These are phyloP conservation scores for Octodon degus DNA, from an alignment of 2,113 vertebrate species.

Conservation along the genomic window DNA sequence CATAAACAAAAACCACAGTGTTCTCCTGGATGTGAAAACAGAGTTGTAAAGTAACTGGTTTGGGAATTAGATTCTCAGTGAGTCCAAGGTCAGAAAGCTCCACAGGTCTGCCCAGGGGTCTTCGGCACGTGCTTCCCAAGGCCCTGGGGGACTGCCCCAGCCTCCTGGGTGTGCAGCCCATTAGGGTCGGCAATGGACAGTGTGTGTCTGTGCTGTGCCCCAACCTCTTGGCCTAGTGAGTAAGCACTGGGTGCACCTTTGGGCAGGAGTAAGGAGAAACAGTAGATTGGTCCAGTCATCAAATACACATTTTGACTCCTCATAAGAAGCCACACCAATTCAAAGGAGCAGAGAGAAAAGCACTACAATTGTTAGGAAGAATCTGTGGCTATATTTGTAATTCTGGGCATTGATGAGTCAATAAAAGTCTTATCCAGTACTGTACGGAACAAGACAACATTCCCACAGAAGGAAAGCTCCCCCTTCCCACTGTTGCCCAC, in stretches of 20 bases:
- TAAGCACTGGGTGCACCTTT: not conserved
- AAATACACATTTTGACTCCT: not conserved
- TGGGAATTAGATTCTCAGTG: not conserved
- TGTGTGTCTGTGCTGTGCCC: rapidly evolving
- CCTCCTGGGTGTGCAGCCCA: not conserved
- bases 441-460: not conserved
- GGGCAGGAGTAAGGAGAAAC: not conserved
- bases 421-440: not conserved
- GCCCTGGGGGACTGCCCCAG: not conserved
- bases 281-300: not conserved
- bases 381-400: not conserved
- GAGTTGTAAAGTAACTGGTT: not conserved
- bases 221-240: not conserved
- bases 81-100: not conserved
- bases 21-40: not conserved
- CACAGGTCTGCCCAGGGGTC: not conserved
- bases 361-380: not conserved
- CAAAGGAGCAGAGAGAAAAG: not conserved
- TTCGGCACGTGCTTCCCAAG: not conserved
- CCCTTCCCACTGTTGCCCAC: not conserved
- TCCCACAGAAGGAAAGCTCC: not conserved
- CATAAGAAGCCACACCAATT: not conserved
- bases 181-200: rapidly evolving
- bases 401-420: not conserved
- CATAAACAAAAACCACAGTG: constrained; percentile 1